Percentiles rank a stretch among this genome's conserved stretches.
phyloP scores from a whole-genome alignment of 2,113 vertebrate genomes.

The Morone chrysops region DNA sequence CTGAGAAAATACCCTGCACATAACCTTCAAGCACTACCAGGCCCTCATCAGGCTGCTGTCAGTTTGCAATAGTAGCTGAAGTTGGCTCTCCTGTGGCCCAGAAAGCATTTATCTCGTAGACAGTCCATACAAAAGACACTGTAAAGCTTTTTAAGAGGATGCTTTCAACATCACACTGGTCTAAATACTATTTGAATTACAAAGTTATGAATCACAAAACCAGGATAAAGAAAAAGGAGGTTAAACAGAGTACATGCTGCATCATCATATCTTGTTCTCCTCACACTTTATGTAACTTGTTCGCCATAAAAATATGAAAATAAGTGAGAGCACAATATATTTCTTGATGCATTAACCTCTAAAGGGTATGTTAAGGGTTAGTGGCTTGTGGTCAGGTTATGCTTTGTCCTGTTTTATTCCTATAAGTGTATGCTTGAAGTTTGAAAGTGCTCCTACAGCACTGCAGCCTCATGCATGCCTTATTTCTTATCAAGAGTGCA shows the following conservation, averaged over 20 bases:
- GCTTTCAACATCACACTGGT: slow-evolving; percentile 2
- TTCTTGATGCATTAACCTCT: slow-evolving; percentile 40
- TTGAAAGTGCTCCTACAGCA: slow-evolving; percentile 11
- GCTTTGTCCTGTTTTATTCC: slow-evolving; percentile 13
- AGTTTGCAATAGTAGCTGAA: not conserved
- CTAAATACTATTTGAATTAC: slow-evolving; percentile 15
- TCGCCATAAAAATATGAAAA: not conserved
- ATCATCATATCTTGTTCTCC: not conserved
- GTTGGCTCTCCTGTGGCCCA: slow-evolving; percentile 1
- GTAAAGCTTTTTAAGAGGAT: not conserved
- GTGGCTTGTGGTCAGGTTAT: slow-evolving; percentile 5
- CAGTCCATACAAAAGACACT: not conserved
- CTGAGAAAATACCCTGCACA: not conserved
- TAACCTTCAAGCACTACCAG: not conserved
- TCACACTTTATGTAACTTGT: not conserved
- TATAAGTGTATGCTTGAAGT: slow-evolving; percentile 25
- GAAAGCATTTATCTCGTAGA: slow-evolving; percentile 14
- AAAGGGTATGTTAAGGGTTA: slow-evolving; percentile 34
- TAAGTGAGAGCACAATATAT: not conserved
- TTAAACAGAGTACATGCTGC: not conserved
- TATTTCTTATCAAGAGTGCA: slow-evolving; percentile 8
- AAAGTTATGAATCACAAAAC: slow-evolving; percentile 15
- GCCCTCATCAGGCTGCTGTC: slow-evolving; percentile 1
- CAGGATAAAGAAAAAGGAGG: not conserved
- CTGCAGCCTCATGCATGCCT: slow-evolving; percentile 2